Base-by-base conservation (phyloP, 2,797 vertebrate species). In the Chelmon rostratus region DNA sequence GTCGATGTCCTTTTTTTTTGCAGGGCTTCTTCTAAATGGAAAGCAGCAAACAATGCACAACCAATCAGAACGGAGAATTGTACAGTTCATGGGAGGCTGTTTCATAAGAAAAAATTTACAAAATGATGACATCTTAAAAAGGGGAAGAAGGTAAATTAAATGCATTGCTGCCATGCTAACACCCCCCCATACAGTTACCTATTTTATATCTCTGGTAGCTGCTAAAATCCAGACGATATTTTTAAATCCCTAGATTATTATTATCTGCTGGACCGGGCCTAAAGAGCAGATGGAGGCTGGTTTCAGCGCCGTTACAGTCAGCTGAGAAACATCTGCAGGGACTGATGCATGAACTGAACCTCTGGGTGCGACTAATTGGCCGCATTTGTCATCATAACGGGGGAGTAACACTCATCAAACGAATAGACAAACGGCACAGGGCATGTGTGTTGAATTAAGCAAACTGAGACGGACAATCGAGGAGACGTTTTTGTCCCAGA, bases 291-390 rank as follows among this genome's bases (percentile, higher is more conserved):
- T 80, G 78, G 73, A 68, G 56, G 47, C 21, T 25, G 62, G 73
- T 40, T 76, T 23, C 64, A 56, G 73, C n/a, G n/a, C n/a, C n/a
- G n/a, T n/a, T n/a, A n/a, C n/a, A n/a, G n/a, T n/a, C 54, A 79
- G 56, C 54, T 2, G 18, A 47, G 79, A 79, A 86, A 87, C 89
- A 87, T 88, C 75, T 89, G 87, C 21, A 56, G 31, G 19, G 62
- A 69, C 63, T 25, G 71, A 71, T 6, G 73, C 65, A 56, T n/a
- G 70, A 73, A 33, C 70, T 25, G 66, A 66, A 68, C 61, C 69
- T 71, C 52, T 35, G 78, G 71, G 63, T 67, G 64, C 53, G 58
- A 73, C 72, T 73, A 79, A 84, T 63, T 78, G 58, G 31, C 3
- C 6, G 2, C 42, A 83, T 86, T 80, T 81, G 76, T 90, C 84